These are phyloP conservation scores for Carassius carassius DNA, from an alignment of 2,113 vertebrate genomes.

Conservation along the genomic window DNA sequence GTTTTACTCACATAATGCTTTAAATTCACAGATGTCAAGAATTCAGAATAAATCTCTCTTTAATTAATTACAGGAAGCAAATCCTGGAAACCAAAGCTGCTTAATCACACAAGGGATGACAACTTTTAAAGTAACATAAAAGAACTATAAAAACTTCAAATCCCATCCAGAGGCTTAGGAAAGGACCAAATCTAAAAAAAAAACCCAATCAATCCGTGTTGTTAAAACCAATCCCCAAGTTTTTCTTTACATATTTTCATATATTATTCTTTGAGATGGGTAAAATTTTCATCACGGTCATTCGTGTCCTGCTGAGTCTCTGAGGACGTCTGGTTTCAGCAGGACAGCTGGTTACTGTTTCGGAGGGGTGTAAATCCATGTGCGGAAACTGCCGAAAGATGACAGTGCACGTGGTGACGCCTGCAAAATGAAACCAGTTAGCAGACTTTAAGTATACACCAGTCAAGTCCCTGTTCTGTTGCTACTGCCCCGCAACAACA, in stretches of 20 bases:
- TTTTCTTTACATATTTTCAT: background rate
- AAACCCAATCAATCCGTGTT: background rate
- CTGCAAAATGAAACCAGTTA: conserved; percentile 73
- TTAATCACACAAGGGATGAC: background rate
- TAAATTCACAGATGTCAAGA: background rate
- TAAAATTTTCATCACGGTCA: background rate
- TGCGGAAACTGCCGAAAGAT: conserved; percentile 83
- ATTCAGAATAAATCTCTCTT: background rate
- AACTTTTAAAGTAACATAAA: background rate
- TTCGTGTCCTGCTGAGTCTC: background rate
- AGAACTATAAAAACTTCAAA: background rate
- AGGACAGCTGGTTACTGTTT: conserved; percentile 75
- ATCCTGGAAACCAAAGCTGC: background rate
- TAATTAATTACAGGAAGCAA: background rate
- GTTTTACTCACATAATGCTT: background rate
- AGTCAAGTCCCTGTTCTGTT: background rate
- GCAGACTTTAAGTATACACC: background rate
- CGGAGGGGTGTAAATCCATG: conserved; percentile 78
- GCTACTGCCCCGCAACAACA: background rate
- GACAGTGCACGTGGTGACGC: conserved; percentile 72
- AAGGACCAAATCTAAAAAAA: background rate
- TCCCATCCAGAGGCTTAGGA: background rate
- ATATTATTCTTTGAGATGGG: background rate
- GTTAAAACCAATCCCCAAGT: background rate
- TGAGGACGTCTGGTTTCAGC: conserved; percentile 57